Conservation (phyloP, 1,140 invertebrate genomes). For the Drosophila lini region DNA sequence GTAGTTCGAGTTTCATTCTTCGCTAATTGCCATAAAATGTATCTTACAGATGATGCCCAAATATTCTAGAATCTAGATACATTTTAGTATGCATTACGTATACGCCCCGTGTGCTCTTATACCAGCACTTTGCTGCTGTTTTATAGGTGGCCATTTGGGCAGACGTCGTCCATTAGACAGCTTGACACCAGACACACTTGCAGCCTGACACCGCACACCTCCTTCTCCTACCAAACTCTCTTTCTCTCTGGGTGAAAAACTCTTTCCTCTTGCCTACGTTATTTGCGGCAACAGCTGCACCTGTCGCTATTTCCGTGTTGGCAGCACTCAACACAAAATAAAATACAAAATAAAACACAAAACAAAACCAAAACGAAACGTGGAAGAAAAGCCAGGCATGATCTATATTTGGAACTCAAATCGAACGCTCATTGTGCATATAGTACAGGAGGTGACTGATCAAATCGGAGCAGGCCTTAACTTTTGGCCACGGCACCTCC, state of each 20-base stretch:
- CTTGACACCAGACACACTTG: constrained; percentile 45
- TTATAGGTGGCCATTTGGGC: constrained; percentile 45
- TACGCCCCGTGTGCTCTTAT: constrained; percentile 31
- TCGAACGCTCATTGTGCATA: constrained; percentile 39
- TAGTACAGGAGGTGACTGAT: constrained; percentile 63
- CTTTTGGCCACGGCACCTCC: constrained; percentile 85
- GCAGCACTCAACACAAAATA: constrained; percentile 25
- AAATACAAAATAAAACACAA: neutral
- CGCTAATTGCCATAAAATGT: constrained; percentile 40
- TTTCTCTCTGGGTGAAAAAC: neutral
- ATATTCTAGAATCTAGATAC: neutral
- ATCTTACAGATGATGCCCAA: constrained; percentile 6
- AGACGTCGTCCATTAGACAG: constrained; percentile 43
- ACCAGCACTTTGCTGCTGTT: constrained; percentile 18
- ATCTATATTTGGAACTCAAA: constrained; percentile 22
- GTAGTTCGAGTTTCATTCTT: constrained; percentile 29
- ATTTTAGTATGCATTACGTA: constrained; percentile 29
- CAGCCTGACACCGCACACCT: neutral
- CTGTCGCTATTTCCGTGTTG: constrained; percentile 51
- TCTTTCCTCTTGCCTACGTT: constrained; percentile 3
- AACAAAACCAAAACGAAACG: neutral
- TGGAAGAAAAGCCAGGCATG: neutral
- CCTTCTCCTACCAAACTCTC: too few relatives aligned
- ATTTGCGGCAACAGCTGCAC: constrained; percentile 46
- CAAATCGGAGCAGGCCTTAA: constrained; percentile 75